Base-by-base conservation (phyloP, 1,140 invertebrate genomes). In the Drosophila melanica region DNA sequence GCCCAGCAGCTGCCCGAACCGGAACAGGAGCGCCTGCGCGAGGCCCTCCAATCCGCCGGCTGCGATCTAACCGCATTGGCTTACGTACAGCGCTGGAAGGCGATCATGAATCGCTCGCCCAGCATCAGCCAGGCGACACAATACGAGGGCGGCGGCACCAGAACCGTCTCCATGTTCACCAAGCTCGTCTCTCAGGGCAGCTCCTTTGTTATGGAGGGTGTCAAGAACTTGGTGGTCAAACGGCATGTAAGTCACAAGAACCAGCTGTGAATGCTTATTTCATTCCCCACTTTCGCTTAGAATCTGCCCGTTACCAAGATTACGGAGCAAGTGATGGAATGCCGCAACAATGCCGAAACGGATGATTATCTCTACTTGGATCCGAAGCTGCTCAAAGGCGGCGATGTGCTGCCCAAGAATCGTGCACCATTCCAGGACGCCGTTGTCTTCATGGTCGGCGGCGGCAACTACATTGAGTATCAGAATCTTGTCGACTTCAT, bases 381-480 rank as follows among this genome's bases (percentile, higher is more conserved):
- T 93, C 98, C 98, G 4, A 98, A 98, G 92, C 93, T 98, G 53
- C 91, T 98, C 44, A 95, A 97, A 81, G 93, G 94, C 44, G 93
- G 94, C 7, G 96, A 97, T 73, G 93, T 93, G 57, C 92, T 93
- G 70, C 94, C 95, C 44, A 94, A 94, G 90, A 95, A 94, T 91
- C 93, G 94, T 66, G 93, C 95, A 57, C 94, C 94, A 82, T 97
- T 96, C 92, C 95, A 97, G 91, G 97, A 98, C 90, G 97, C 98
- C 11, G 96, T 99, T 77, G 98, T 99, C 8, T 99, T 99, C 92
- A 94, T 99, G 54, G 97, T 99, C 30, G 99, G 99, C 55, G 99
- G 99, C 65, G 99, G 99, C 33, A 99, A 99, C 93, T 99, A 99
- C 91, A 99, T 99, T 81, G 99, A 99, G 93, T 99, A 99, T 92